phyloP scores from a whole-genome alignment of 2,888 invertebrate genomes.

The Rotaria magnacalcarata region DNA sequence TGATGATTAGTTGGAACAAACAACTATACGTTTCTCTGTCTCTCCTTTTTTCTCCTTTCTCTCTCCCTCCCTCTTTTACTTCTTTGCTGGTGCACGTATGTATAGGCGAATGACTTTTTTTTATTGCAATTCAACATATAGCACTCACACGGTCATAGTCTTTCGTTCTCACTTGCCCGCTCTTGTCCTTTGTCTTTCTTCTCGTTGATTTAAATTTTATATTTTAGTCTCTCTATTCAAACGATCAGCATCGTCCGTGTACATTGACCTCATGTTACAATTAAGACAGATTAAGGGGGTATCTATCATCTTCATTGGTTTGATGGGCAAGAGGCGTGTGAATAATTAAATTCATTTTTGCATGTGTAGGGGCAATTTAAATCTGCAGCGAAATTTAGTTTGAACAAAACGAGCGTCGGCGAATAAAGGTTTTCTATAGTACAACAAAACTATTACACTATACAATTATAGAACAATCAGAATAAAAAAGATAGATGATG shows the following conservation, averaged over 20 bases:
- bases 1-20: not conserved
- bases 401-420: not conserved
- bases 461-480: not conserved
- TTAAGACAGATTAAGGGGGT: not conserved
- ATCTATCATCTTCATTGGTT: not conserved
- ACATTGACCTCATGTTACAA: not conserved
- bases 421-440: not conserved
- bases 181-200: not conserved
- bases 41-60: not conserved
- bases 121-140: not conserved
- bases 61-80: no score
- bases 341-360: not conserved
- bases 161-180: not conserved
- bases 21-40: not conserved
- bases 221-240: not conserved
- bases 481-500: not conserved
- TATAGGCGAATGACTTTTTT: not conserved
- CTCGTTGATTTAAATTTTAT: conserved; percentile 25
- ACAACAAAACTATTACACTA: not conserved
- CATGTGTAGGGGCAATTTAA: not conserved
- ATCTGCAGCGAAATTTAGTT: not conserved
- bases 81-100: not conserved
- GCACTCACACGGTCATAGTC: not conserved
- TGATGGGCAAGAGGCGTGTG: not conserved
- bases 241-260: not conserved